Percentiles rank a stretch among this genome's conserved stretches.
Conservation (phyloP, 2,797 vertebrate genomes). For the Hypotaenidia philippensis region DNA sequence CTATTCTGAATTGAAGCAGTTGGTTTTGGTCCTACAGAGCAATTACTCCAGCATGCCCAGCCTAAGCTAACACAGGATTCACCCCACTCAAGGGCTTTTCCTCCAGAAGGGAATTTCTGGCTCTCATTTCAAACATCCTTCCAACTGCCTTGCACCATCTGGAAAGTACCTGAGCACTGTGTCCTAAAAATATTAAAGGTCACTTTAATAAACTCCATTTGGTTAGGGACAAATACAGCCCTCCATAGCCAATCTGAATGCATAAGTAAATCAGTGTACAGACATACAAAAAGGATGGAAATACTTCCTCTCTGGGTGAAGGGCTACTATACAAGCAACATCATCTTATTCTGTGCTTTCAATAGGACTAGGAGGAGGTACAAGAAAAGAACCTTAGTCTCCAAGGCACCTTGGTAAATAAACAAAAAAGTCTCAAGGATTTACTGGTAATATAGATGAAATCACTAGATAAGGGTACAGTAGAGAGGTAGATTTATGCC, state of each 20-base stretch:
- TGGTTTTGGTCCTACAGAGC: neutral
- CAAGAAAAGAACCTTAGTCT: neutral
- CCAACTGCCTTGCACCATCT: neutral
- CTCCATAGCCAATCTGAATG: neutral
- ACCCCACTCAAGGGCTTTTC: neutral
- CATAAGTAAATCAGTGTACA: neutral
- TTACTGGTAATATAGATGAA: neutral
- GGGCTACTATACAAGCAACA: neutral
- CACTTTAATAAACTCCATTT: neutral
- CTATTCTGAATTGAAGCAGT: neutral
- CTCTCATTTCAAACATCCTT: neutral
- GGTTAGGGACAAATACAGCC: neutral
- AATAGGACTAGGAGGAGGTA: neutral
- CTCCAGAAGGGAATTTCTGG: neutral
- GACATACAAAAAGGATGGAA: neutral
- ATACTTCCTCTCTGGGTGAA: neutral
- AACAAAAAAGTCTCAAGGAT: neutral
- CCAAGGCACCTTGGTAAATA: neutral
- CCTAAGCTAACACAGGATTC: neutral
- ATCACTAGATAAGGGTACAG: neutral
- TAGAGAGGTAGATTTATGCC: neutral
- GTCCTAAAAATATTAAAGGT: neutral
- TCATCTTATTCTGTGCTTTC: neutral
- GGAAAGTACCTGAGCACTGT: neutral
- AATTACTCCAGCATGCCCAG: neutral